Evolutionary conservation across 2,113 vertebrate species (phyloP).

Genomic region (Rattus rattus): DNA sequence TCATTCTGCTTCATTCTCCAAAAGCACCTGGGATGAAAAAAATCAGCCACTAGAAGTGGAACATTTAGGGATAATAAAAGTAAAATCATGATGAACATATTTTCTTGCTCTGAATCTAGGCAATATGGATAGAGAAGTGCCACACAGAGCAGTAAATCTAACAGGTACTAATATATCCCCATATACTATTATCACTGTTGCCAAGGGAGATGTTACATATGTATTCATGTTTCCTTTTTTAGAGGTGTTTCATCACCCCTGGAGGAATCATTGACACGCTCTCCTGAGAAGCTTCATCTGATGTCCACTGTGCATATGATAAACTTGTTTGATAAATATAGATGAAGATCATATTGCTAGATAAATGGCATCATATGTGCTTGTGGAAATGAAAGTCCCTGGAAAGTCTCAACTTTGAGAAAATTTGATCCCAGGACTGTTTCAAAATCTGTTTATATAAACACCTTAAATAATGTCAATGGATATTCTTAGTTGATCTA

Average conservation of each 20-base stretch:
- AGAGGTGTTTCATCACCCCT: neutral
- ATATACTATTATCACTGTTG: neutral
- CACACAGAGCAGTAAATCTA: neutral
- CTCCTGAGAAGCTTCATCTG: neutral
- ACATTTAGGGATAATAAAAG: neutral
- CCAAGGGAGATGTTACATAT: neutral
- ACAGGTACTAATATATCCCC: rapidly evolving
- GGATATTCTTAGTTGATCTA: neutral
- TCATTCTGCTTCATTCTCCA: neutral
- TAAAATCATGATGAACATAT: neutral
- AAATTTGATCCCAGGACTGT: neutral
- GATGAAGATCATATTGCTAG: too few species aligned
- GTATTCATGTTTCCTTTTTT: neutral
- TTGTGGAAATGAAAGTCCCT: neutral
- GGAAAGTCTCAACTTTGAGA: neutral
- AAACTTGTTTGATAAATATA: neutral
- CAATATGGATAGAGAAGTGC: neutral
- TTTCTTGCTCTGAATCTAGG: rapidly evolving
- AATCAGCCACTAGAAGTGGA: neutral
- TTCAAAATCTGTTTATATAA: neutral
- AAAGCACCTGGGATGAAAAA: neutral
- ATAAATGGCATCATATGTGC: neutral
- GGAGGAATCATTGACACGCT: neutral
- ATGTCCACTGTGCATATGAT: neutral
- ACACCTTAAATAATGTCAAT: neutral